Evolutionary conservation across 53 echinoderm and acorn worm genomes (phyloP), one percentile per base, ranked within the genome.

Genomic region (Patiria pectinifera): DNA sequence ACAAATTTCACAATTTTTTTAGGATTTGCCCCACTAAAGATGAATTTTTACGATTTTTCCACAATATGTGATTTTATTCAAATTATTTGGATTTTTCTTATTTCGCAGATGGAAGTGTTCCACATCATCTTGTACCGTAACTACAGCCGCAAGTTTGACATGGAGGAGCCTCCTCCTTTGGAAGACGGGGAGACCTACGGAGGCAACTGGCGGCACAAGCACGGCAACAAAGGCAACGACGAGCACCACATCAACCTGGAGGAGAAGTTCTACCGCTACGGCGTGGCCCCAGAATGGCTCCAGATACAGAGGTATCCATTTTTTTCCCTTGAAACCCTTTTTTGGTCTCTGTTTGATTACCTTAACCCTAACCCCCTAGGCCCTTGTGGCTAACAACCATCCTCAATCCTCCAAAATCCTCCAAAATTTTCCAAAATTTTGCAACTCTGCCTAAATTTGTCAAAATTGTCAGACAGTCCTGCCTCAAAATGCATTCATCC

Each of bases 111-210:
- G 97, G 99, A 99, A 72, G 99, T 99, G 46, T 99, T 97, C 94
- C 96, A 97, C 93, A 92, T 94, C 59, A 97, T 97, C 87, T 93
- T 99, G 18, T 93, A 95, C 82, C 95, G 99, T 16, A 99, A 99
- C 92, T 97, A 97, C 95, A 97, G 91, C 88, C 95, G 99, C 48
- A 97, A 97, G 89, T 95, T 94, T 26, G 99, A 99, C 95, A 99
- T 99, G 99, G 99, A 99, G 61, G 99, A 99, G 84, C 99, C 99
- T 0, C 97, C 97, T 11, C 96, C 94, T 12, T 92, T 99, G 71
- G 99, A 99, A n/a, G 96, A 96, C 21, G 91, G 94, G 18, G 96
- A 96, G 62, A 90, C 87, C 14, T 95, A 95, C 82, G 82, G 69
- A 9, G 91, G 91, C 15, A 77, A 66, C n/a, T 84, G 78, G 75